phyloP scores from a whole-genome alignment of 2,888 invertebrate species.

The Lasius platythorax region DNA sequence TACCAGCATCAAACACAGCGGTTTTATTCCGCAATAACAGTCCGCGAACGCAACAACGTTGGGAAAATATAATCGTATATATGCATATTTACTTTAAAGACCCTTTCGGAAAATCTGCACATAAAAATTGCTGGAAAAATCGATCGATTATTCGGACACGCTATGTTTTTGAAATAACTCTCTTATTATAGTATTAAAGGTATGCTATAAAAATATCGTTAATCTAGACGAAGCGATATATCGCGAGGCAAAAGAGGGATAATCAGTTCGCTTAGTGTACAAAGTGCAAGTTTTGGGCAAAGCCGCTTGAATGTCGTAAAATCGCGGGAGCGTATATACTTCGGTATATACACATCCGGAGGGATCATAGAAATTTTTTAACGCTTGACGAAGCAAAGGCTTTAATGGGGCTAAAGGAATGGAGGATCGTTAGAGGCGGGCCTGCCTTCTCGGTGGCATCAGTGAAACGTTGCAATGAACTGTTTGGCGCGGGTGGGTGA shows the following conservation, averaged over 20 bases:
- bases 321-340: slow-evolving; percentile 39
- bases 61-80: neutral
- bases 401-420: slow-evolving; percentile 71
- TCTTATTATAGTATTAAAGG: neutral
- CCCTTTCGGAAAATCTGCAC: neutral
- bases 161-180: neutral
- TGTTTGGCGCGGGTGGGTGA: slow-evolving; percentile 63
- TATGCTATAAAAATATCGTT: slow-evolving; percentile 3
- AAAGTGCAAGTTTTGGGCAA: slow-evolving; percentile 33
- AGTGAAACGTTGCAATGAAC: slow-evolving; percentile 64
- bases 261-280: slow-evolving; percentile 24
- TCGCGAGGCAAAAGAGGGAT: neutral
- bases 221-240: slow-evolving; percentile 7
- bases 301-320: slow-evolving; percentile 33
- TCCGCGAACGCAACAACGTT: neutral
- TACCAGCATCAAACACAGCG: slow-evolving; percentile 14
- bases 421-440: slow-evolving; percentile 63
- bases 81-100: neutral
- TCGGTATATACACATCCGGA: neutral
- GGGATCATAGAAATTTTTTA: slow-evolving; percentile 45
- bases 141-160: neutral
- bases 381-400: slow-evolving; percentile 57
- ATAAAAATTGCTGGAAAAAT: slow-evolving; percentile 4
- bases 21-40: slow-evolving; percentile 28
- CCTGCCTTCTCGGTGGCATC: slow-evolving; percentile 30